phyloP scores from a whole-genome alignment of 2,113 vertebrate genomes.

The Scytalopus superciliaris region DNA sequence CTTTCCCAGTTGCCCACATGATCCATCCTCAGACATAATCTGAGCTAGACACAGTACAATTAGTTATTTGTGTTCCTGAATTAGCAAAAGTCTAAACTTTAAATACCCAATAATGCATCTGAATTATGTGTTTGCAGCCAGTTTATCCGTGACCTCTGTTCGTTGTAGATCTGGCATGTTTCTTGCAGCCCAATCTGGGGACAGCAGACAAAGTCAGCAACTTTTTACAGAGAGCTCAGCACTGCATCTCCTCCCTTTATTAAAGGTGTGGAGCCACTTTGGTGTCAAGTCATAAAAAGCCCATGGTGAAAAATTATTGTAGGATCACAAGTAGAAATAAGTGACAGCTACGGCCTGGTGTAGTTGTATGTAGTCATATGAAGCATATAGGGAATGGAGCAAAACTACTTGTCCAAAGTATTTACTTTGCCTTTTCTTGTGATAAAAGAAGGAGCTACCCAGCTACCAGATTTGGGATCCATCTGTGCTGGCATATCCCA shows the following conservation, averaged over 20 bases:
- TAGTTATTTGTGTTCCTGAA: background rate
- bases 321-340: background rate
- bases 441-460: background rate
- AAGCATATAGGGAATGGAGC: background rate
- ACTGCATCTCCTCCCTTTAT: background rate
- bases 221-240: background rate
- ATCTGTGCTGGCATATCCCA: background rate
- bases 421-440: background rate
- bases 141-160: background rate
- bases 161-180: background rate
- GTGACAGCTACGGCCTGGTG: background rate
- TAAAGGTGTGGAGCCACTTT: background rate
- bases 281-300: background rate
- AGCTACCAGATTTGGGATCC: background rate
- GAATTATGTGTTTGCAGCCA: background rate
- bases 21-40: background rate
- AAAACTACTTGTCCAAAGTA: background rate
- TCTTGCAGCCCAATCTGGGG: background rate
- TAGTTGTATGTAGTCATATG: background rate
- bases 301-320: background rate
- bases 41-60: background rate
- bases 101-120: background rate
- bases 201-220: background rate
- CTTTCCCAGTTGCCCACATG: background rate
- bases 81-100: slow-evolving; percentile 1